Conservation (phyloP, 2,888 invertebrate genomes). For the Diabrotica balteata region DNA sequence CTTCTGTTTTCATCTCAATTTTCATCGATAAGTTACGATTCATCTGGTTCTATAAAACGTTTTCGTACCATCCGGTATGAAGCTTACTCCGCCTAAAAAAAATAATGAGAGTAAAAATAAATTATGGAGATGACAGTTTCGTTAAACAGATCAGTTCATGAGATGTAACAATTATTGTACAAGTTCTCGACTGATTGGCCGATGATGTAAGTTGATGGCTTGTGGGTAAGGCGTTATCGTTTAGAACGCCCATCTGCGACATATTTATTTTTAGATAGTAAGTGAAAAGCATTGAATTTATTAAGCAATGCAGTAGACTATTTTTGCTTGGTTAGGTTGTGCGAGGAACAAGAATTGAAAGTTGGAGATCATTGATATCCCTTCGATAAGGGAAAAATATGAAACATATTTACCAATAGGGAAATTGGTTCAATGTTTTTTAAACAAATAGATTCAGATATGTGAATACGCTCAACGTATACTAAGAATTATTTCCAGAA, state of each 20-base stretch:
- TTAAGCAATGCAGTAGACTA: not conserved
- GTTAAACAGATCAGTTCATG: constrained; percentile 41
- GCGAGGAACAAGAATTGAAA: no score
- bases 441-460: no score
- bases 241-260: constrained; percentile 41
- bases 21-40: no score
- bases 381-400: no score
- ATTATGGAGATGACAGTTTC: constrained; percentile 36
- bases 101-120: constrained; percentile 32
- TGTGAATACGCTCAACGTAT: no score
- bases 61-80: not conserved
- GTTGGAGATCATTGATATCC: no score
- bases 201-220: constrained; percentile 39
- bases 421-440: no score
- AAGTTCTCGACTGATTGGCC: constrained; percentile 41
- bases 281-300: constrained; percentile 5
- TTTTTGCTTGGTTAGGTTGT: not conserved
- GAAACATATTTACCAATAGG: no score
- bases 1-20: no score
- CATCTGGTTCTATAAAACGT: no score
- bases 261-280: constrained; percentile 37
- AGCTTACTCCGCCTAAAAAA: constrained; percentile 9
- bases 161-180: constrained; percentile 40
- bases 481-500: no score
- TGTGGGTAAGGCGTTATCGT: constrained; percentile 40